phyloP scores from a whole-genome alignment of 2,113 vertebrate genomes.

The Meleagris gallopavo region DNA sequence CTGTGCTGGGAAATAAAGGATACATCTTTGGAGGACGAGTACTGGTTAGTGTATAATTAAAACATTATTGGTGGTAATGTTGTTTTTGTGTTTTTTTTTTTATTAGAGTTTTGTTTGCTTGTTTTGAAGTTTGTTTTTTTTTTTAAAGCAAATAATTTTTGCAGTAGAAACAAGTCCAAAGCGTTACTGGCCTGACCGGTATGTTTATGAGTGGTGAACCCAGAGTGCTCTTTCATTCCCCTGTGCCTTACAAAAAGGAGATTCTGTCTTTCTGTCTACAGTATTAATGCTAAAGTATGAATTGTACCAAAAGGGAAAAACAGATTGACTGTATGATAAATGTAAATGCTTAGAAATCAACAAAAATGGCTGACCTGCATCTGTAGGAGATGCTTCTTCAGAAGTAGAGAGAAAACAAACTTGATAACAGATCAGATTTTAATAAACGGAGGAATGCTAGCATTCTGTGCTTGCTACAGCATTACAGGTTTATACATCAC shows the following conservation, averaged over 20 bases:
- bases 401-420: not conserved
- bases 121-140: not conserved
- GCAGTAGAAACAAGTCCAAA: not conserved
- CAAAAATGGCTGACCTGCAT: not conserved
- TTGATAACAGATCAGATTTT: not conserved
- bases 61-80: not conserved
- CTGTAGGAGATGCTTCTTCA: not conserved
- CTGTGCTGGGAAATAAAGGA: constrained; percentile 85
- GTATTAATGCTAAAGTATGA: not conserved
- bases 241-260: not conserved
- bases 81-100: not conserved
- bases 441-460: not conserved
- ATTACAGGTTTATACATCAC: not conserved
- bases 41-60: constrained; percentile 82
- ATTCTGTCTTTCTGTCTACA: not conserved
- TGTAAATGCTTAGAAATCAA: not conserved
- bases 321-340: not conserved
- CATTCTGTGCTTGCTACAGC: not conserved
- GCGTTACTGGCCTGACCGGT: not conserved
- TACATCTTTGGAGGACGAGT: constrained; percentile 94
- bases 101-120: not conserved
- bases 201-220: not conserved
- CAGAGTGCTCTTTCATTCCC: not conserved
- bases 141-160: not conserved
- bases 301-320: not conserved